Base-by-base conservation (phyloP, 64 coral and sea anemone species). In the Anthopleura sola region DNA sequence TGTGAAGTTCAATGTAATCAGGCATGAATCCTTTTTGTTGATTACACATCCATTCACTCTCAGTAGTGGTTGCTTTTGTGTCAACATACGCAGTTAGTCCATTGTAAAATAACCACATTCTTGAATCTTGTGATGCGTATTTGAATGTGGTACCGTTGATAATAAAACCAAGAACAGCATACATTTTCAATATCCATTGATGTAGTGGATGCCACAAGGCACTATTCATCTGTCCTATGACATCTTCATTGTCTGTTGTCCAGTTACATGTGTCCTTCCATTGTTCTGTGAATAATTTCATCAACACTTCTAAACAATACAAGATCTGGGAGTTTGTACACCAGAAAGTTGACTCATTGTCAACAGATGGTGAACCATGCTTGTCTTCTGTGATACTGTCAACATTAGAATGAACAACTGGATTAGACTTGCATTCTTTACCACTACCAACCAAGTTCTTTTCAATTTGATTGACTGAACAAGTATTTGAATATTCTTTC, bases 171-270 rank as follows among this genome's bases (percentile, higher is more conserved):
- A 91, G 47, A 11, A 62, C 28, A 68, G 76, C 31, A 68, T 74
- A 80, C 33, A 91, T 20, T 68, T 80, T 81, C 14, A 86, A 60
- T 11, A 91, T 37, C 83, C 89, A 91, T 17, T 86, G 84, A 51
- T 91, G 89, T 29, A 91, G 50, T 68, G 89, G 75, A 34, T 81
- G 84, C 89, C 83, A 91, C 23, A 39, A 69, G 13, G 10, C 50
- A 14, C 23, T 51, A 48, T 85, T 55, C 14, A 91, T 16, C 55
- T 82, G 36, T 28, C 46, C 75, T 81, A 74, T 33, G 8, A 13
- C 33, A 37, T 48, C 13, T 24, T 6, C 14, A 23, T 29, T 3
- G 2, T 68, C 36, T 47, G 12, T 68, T 36, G 20, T 53, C 84
- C 89, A 91, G 62, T 82, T 75, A 15, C 48, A 80, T 36, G 44